Evolutionary conservation across 1,140 invertebrate species (phyloP), one percentile per base, ranked within the genome.

Genomic region (Drosophila watanabei): DNA sequence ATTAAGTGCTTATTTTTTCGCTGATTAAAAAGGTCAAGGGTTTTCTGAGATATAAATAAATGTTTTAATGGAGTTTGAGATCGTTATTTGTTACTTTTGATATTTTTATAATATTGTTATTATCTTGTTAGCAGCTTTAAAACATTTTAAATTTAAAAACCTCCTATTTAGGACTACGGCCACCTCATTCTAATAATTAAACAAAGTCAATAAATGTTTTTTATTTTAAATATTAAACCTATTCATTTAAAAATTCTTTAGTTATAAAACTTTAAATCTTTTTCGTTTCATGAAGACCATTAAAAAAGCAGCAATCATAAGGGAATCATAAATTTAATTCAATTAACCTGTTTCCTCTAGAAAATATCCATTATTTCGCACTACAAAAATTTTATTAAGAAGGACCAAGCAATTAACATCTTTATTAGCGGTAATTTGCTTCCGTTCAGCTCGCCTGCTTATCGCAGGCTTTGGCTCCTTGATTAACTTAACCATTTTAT

Each of bases 391-490:
- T 28, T 35, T 20, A 39, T 13, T 6, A 14, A 9, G 11, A 66
- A 39, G 28, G 14, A 0, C 35, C 65, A 8, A 8, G 6, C 59
- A 54, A 37, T 68, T 54, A 54, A 54, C 63, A 71, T 46, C 13
- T 73, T 73, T 58, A 70, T 75, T 63, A 54, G 41, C 46, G 33
- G 39, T 54, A 72, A 72, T 60, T 72, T 51, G 37, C 45, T 46
- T 30, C 32, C 63, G 41, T n/a, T 20, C 30, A 60, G 54, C 20
- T 11, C 13, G 37, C 39, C 14, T 60, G 43, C 45, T 71, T 63
- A 37, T 54, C 28, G 28, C 43, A 37, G 45, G 57, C 61, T 59
- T 43, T 60, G 49, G 54, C 41, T 16, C 37, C 51, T 72, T 35
- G 39, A 52, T 65, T 62, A 61, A 51, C 51, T 54, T 48, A 37